Percentiles rank a stretch among this genome's conserved stretches.
phyloP scores from a whole-genome alignment of 2,888 invertebrate genomes.

The Diplolepis rosae region DNA sequence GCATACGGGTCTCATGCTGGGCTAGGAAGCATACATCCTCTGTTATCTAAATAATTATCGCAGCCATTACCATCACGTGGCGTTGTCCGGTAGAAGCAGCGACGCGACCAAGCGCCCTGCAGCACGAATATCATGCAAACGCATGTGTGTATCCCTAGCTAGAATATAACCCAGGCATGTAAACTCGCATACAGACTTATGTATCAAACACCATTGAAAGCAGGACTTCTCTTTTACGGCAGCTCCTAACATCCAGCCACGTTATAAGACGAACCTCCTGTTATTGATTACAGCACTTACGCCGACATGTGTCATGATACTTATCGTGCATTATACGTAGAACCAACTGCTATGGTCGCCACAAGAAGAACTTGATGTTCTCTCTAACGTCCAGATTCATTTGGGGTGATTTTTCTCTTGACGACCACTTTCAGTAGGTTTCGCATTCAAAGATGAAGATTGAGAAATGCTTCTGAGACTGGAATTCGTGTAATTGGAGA shows the following conservation, averaged over 20 bases:
- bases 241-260: slow-evolving; percentile 49
- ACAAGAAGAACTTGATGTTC: background rate
- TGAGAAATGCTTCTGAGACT: background rate
- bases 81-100: slow-evolving; percentile 65
- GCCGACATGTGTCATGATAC: slow-evolving; percentile 69
- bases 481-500: background rate
- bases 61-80: slow-evolving; percentile 69
- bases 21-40: slow-evolving; percentile 69
- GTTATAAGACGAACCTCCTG: slow-evolving; percentile 57
- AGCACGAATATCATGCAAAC: slow-evolving; percentile 61
- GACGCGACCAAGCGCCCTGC: slow-evolving; percentile 58
- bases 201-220: slow-evolving; percentile 8
- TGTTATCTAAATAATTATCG: slow-evolving; percentile 71
- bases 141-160: slow-evolving; percentile 34
- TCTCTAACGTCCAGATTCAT: background rate
- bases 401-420: background rate
- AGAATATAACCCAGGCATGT: slow-evolving; percentile 26
- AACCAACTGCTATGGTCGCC: background rate
- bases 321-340: slow-evolving; percentile 58
- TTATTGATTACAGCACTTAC: slow-evolving; percentile 69
- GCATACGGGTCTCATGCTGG: slow-evolving; percentile 65
- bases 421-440: background rate
- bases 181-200: slow-evolving; percentile 32
- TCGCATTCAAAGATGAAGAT: background rate
- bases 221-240: slow-evolving; percentile 36